Conservation (phyloP, 2,113 vertebrate genomes). For the Gnathonemus echidnorhynchus region DNA sequence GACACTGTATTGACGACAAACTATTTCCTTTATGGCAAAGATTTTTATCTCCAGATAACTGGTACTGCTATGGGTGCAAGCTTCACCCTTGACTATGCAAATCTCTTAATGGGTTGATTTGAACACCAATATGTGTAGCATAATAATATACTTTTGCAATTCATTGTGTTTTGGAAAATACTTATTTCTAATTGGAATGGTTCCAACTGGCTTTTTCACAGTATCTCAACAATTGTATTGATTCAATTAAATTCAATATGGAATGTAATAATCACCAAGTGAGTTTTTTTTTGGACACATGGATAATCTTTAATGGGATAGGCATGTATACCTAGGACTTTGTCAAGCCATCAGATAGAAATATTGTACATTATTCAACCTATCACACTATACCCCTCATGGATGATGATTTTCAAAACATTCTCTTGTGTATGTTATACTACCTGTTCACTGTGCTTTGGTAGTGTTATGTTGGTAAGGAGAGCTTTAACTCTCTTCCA, state of each 20-base stretch:
- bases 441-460: background rate
- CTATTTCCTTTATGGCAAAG: background rate
- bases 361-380: background rate
- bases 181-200: background rate
- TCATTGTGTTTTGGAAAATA: background rate
- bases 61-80: background rate
- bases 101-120: background rate
- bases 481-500: background rate
- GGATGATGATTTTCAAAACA: background rate
- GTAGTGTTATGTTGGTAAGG: background rate
- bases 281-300: background rate
- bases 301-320: background rate
- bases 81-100: background rate
- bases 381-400: background rate
- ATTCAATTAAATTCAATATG: background rate
- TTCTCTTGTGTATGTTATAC: background rate
- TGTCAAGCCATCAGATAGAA: background rate
- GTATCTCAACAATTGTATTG: background rate
- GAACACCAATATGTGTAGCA: background rate
- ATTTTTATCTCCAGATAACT: background rate
- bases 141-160: background rate
- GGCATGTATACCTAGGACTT: background rate
- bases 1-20: background rate
- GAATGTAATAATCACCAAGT: background rate
- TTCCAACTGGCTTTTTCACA: background rate